Percentiles rank a stretch among this genome's conserved stretches.
Evolutionary conservation across 2,113 vertebrate species (phyloP).

Genomic region (Hyperopisus bebe): DNA sequence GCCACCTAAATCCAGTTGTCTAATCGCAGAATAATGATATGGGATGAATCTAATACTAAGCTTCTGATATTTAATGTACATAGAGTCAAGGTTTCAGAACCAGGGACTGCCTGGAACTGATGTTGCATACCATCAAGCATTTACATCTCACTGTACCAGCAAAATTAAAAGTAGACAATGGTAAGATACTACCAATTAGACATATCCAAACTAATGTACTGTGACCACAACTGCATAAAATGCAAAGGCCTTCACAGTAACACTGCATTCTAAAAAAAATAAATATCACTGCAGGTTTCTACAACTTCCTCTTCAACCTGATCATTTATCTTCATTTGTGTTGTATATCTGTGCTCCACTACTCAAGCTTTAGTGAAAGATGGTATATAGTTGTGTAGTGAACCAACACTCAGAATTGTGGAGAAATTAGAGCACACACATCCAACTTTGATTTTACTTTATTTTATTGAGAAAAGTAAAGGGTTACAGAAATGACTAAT

Average conservation of each 20-base stretch:
- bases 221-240: neutral
- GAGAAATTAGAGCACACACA: conserved; percentile 2
- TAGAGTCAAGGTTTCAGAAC: neutral
- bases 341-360: neutral
- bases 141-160: neutral
- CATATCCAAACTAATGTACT: neutral
- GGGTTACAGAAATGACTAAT: conserved; percentile 21
- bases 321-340: neutral
- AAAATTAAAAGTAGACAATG: neutral
- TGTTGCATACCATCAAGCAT: neutral
- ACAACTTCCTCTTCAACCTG: neutral
- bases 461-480: conserved; percentile 29
- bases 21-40: neutral
- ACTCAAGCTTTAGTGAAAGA: neutral
- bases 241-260: neutral
- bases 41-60: neutral
- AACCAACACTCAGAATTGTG: neutral
- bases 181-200: neutral
- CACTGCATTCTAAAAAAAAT: neutral
- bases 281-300: neutral
- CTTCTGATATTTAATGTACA: neutral
- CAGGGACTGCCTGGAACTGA: neutral
- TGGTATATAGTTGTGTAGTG: neutral
- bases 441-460: conserved; percentile 5
- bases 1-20: neutral